phyloP scores from a whole-genome alignment of 2,888 invertebrate genomes.

The Eulithis prunata region DNA sequence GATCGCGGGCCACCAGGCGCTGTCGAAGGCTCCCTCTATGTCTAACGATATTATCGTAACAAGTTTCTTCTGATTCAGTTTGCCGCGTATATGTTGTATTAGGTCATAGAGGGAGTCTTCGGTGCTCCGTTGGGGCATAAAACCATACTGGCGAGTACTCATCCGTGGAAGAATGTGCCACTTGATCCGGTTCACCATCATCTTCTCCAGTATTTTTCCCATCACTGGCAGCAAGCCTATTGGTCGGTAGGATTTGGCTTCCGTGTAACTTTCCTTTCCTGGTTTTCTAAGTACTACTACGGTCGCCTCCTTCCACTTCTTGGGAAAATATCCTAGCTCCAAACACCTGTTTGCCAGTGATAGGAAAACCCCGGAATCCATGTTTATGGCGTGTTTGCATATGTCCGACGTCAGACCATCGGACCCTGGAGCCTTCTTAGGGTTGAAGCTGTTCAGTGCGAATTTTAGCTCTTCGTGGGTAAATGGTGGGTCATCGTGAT shows the following conservation, averaged over 20 bases:
- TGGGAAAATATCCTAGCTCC: constrained; percentile 8
- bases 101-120: constrained; percentile 17
- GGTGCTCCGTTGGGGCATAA: constrained; percentile 19
- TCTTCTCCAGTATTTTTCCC: constrained; percentile 31
- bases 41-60: constrained; percentile 1
- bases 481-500: constrained; percentile 13
- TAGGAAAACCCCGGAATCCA: not conserved
- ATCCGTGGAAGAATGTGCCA: constrained; percentile 13
- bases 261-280: constrained; percentile 7
- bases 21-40: constrained; percentile 4
- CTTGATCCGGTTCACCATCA: constrained; percentile 3
- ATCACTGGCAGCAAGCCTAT: constrained; percentile 42
- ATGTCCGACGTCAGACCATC: constrained; percentile 16
- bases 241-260: constrained; percentile 39
- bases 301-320: constrained; percentile 17
- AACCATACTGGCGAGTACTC: constrained; percentile 9
- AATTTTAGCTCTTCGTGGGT: constrained; percentile 25
- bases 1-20: constrained; percentile 21
- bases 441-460: constrained; percentile 24
- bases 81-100: not conserved
- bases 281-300: constrained; percentile 13
- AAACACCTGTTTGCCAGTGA: constrained; percentile 3
- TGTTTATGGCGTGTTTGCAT: not conserved
- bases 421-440: constrained; percentile 37
- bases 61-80: constrained; percentile 5